Evolutionary conservation across 2,888 invertebrate species (phyloP).

Genomic region (Zaprionus lineosus): DNA sequence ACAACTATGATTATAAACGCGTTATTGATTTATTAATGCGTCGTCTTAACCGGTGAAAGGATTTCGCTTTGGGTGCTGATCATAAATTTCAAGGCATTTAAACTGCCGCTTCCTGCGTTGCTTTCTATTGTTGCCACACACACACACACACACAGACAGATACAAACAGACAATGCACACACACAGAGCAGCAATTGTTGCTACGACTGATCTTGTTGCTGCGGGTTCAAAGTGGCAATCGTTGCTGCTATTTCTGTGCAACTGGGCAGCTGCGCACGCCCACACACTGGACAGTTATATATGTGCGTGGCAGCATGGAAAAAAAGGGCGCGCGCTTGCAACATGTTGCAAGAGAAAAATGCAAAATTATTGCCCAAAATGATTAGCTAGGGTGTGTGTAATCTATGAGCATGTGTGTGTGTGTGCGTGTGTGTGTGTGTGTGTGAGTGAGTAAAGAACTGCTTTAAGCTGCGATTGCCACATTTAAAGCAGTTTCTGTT

Average conservation of each 20-base stretch:
- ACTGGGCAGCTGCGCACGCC: slow-evolving; percentile 39
- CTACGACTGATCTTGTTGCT: slow-evolving; percentile 1
- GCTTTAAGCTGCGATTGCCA: slow-evolving; percentile 52
- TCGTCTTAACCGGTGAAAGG: slow-evolving; percentile 68
- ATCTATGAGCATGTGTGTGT: slow-evolving; percentile 13
- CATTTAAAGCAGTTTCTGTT: slow-evolving; percentile 35
- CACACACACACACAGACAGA: too few species aligned
- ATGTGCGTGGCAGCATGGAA: slow-evolving; percentile 15
- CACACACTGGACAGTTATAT: slow-evolving; percentile 42
- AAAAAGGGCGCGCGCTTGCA: slow-evolving; percentile 57
- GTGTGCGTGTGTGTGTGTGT: slow-evolving; percentile 29
- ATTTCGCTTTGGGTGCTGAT: slow-evolving; percentile 67
- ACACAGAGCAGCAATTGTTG: too few species aligned
- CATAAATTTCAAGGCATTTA: slow-evolving; percentile 68
- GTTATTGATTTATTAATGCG: slow-evolving; percentile 72
- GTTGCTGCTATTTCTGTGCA: slow-evolving; percentile 18
- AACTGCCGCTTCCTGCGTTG: slow-evolving; percentile 62
- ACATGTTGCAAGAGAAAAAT: slow-evolving; percentile 49
- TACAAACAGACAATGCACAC: too few species aligned
- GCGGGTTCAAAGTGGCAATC: slow-evolving; percentile 53
- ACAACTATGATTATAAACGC: slow-evolving; percentile 70
- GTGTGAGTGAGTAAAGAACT: slow-evolving; percentile 45
- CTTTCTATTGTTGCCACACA: slow-evolving; percentile 57
- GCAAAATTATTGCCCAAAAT: slow-evolving; percentile 63
- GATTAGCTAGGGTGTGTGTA: slow-evolving; percentile 48